Conservation (phyloP, 2,888 invertebrate genomes). For the Syrphus vitripennis region DNA sequence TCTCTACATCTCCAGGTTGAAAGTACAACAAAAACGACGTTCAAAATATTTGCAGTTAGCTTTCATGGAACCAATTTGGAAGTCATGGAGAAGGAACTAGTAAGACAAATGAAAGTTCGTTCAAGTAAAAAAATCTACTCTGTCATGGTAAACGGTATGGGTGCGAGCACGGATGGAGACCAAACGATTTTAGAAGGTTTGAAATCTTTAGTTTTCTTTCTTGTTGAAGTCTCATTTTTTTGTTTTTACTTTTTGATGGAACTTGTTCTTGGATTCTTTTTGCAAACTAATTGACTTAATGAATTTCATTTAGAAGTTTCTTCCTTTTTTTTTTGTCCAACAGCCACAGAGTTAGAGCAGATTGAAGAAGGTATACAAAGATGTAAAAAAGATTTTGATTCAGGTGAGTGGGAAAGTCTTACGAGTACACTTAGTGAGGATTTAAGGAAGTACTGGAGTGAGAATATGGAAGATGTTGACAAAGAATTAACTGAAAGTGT, state of each 20-base stretch:
- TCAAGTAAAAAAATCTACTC: slow-evolving; percentile 15
- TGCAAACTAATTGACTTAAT: slow-evolving; percentile 48
- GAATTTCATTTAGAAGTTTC: slow-evolving; percentile 39
- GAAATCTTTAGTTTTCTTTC: slow-evolving; percentile 1
- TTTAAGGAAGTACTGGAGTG: slow-evolving; percentile 19
- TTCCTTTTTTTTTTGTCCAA: background rate
- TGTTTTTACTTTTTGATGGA: background rate
- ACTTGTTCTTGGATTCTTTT: background rate
- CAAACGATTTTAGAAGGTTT: slow-evolving; percentile 10
- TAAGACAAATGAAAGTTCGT: background rate
- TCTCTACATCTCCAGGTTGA: background rate
- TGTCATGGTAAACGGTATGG: background rate
- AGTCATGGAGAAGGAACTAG: slow-evolving; percentile 2
- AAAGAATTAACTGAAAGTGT: background rate
- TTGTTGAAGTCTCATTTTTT: background rate
- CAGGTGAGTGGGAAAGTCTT: background rate
- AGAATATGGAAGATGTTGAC: background rate
- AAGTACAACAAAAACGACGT: background rate
- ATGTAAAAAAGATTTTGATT: slow-evolving; percentile 20
- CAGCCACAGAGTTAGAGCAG: background rate
- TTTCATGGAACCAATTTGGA: slow-evolving; percentile 40
- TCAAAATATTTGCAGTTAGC: slow-evolving; percentile 35
- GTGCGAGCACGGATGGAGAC: background rate
- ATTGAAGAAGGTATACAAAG: slow-evolving; percentile 4
- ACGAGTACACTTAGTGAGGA: slow-evolving; percentile 3